Percentiles rank a stretch among this genome's conserved stretches.
Conservation (phyloP, 2,113 vertebrate species). For the Ictidomys tridecemlineatus region DNA sequence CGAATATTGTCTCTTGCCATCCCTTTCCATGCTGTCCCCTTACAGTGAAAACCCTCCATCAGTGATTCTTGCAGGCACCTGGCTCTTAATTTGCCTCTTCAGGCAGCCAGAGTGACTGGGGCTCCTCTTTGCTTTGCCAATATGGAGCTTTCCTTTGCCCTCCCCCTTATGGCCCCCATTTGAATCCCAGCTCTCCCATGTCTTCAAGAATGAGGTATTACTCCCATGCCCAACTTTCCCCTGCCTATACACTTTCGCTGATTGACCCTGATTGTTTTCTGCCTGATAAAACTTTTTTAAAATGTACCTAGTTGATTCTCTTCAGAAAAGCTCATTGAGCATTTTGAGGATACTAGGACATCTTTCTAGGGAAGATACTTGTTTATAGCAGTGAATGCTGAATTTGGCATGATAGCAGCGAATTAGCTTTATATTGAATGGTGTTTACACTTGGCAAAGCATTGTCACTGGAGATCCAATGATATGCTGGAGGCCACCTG, state of each 20-base stretch:
- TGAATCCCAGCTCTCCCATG: neutral
- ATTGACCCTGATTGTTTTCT: neutral
- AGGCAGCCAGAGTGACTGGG: neutral
- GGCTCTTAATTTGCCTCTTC: neutral
- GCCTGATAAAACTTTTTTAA: neutral
- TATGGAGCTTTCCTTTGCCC: neutral
- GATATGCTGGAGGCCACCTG: neutral
- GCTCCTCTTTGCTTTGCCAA: neutral
- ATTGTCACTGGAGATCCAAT: rapidly evolving
- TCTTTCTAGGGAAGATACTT: constrained; percentile 20
- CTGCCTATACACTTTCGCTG: neutral
- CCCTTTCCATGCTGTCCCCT: neutral
- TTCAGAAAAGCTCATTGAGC: neutral
- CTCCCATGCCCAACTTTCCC: rapidly evolving
- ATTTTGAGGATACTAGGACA: neutral
- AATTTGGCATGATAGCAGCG: neutral
- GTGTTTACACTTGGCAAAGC: neutral
- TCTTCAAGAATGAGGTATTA: neutral
- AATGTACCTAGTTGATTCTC: neutral
- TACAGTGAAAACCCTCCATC: neutral
- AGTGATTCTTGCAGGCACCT: neutral
- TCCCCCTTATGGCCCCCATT: too few relatives aligned
- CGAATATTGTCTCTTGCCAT: neutral
- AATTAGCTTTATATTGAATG: neutral
- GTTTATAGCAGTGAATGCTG: neutral